Conservation (phyloP, 2,888 invertebrate species). For the Sminthurinus aureus region DNA sequence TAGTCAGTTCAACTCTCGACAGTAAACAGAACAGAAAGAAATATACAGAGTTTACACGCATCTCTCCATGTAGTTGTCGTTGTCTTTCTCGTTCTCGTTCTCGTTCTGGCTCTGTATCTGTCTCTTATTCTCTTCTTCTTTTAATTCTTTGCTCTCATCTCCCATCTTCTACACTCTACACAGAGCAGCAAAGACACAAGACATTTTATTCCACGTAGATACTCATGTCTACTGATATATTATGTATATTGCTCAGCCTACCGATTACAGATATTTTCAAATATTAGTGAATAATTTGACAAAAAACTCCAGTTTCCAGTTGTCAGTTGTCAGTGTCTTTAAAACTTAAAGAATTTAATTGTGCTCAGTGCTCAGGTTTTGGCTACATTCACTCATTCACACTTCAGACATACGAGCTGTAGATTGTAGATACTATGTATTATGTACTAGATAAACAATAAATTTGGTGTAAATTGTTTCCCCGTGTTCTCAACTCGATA, state of each 20-base stretch:
- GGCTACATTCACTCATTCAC: background rate
- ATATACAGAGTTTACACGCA: slow-evolving; percentile 5
- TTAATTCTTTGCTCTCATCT: background rate
- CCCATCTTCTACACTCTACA: too few relatives aligned
- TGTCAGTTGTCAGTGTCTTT: background rate
- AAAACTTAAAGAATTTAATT: background rate
- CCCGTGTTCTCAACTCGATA: too few relatives aligned
- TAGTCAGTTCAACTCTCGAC: slow-evolving; percentile 7
- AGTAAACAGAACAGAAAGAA: slow-evolving; percentile 3
- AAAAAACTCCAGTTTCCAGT: background rate
- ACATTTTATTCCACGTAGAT: too few relatives aligned
- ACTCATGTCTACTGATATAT: background rate
- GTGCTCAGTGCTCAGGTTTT: background rate
- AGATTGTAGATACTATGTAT: too few relatives aligned
- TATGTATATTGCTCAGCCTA: background rate
- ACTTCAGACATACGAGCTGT: too few relatives aligned
- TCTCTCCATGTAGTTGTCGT: too few relatives aligned
- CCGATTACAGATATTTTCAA: background rate
- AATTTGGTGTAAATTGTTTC: too few relatives aligned
- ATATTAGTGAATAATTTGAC: background rate
- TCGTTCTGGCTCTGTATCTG: background rate
- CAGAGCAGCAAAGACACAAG: too few relatives aligned
- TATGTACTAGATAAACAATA: too few relatives aligned
- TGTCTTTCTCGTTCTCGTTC: background rate
- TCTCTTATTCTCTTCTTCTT: too few relatives aligned